Conservation (phyloP, 2,888 invertebrate species). For the Spodoptera littoralis region DNA sequence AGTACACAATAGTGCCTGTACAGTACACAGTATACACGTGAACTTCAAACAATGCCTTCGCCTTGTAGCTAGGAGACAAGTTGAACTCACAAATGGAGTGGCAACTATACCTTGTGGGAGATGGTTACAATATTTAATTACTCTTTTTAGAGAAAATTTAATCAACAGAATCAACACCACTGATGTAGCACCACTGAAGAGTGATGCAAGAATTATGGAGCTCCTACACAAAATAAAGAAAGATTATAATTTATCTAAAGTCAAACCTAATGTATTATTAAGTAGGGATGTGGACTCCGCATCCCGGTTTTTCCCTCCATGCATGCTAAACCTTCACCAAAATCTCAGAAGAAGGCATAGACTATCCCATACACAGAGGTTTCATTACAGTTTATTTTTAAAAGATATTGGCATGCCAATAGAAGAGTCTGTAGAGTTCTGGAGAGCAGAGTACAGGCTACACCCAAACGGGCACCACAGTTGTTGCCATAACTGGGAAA, state of each 20-base stretch:
- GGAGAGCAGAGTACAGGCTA: constrained; percentile 90
- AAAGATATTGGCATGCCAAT: constrained; percentile 92
- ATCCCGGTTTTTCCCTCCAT: constrained; percentile 88
- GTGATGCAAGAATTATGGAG: constrained; percentile 77
- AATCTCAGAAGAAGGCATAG: constrained; percentile 88
- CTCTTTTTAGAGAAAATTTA: constrained; percentile 84
- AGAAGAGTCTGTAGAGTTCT: constrained; percentile 90
- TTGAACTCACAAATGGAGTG: constrained; percentile 85
- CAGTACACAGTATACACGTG: constrained; percentile 74
- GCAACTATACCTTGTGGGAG: constrained; percentile 87
- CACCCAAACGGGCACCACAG: constrained; percentile 77
- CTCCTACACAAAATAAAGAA: constrained; percentile 68
- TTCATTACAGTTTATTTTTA: constrained; percentile 91
- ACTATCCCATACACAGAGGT: constrained; percentile 90
- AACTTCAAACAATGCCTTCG: constrained; percentile 88
- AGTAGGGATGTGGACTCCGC: constrained; percentile 80
- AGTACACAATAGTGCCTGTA: constrained; percentile 66
- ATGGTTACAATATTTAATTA: constrained; percentile 86
- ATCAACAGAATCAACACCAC: constrained; percentile 69
- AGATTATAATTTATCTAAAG: constrained; percentile 57
- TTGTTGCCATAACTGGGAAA: constrained; percentile 91
- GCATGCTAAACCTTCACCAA: constrained; percentile 90
- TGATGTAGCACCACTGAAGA: constrained; percentile 65
- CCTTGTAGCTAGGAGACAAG: constrained; percentile 86
- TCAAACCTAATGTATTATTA: constrained; percentile 55